These are phyloP conservation scores for Halictus quadricinctus DNA, from an alignment of 2,888 invertebrate genomes.

Conservation along the genomic window DNA sequence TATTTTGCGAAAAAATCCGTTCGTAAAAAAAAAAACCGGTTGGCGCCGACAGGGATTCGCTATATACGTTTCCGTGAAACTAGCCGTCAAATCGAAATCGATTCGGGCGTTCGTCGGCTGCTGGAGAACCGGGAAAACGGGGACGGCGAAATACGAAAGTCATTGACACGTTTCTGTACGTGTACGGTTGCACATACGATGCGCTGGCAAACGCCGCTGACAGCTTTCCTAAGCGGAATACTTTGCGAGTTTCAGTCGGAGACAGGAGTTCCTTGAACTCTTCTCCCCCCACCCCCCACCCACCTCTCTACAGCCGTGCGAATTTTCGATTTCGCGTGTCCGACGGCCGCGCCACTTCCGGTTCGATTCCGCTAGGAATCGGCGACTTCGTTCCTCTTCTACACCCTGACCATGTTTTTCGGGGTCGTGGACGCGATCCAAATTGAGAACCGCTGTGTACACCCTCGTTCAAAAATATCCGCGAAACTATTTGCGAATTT, in stretches of 20 bases:
- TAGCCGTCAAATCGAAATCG: constrained; percentile 70
- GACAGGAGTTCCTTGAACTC: constrained; percentile 48
- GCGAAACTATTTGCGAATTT: not conserved
- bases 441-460: not conserved
- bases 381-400: not conserved
- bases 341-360: not conserved
- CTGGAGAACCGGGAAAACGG: constrained; percentile 58
- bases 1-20: not conserved
- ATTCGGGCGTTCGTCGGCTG: constrained; percentile 49
- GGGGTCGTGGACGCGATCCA: not conserved
- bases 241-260: constrained; percentile 32
- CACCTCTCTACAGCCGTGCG: not conserved
- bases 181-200: constrained; percentile 14
- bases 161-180: constrained; percentile 63
- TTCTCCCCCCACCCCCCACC: not conserved
- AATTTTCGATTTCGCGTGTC: constrained; percentile 30
- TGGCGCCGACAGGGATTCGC: constrained; percentile 38
- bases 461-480: not conserved
- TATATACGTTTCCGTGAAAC: constrained; percentile 64
- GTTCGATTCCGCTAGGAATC: not conserved
- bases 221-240: constrained; percentile 44
- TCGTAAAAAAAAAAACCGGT: constrained; percentile 11
- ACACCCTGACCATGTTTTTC: not conserved
- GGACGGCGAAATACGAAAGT: constrained; percentile 64
- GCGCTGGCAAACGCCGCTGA: constrained; percentile 50